Conservation (phyloP, 2,888 invertebrate species). For the Polymixis lichenea region DNA sequence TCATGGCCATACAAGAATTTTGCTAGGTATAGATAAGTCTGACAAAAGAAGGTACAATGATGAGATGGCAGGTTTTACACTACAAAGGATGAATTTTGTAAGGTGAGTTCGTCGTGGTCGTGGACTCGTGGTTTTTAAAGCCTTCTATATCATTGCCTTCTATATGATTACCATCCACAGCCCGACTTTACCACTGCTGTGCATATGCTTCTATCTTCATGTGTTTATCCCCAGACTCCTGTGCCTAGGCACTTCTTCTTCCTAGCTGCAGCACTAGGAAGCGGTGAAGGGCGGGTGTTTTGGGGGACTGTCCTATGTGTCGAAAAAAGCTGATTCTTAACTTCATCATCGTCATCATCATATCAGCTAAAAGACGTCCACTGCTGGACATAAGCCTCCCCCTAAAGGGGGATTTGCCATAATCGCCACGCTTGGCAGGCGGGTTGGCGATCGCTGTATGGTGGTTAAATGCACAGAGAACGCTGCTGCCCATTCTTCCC, state of each 20-base stretch:
- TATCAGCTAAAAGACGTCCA: too few relatives aligned
- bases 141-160: not conserved
- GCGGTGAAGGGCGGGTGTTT: too few relatives aligned
- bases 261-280: too few relatives aligned
- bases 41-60: slow-evolving; percentile 5
- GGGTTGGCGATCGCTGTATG: too few relatives aligned
- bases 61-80: slow-evolving; percentile 1
- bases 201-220: not conserved
- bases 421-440: too few relatives aligned
- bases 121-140: not conserved
- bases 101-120: not conserved
- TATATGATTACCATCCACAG: not conserved
- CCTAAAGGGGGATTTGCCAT: too few relatives aligned
- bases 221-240: not conserved
- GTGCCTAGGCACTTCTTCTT: not conserved
- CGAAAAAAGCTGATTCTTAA: too few relatives aligned
- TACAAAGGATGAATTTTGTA: not conserved
- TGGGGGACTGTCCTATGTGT: too few relatives aligned
- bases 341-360: too few relatives aligned
- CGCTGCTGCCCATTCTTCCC: too few relatives aligned
- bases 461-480: too few relatives aligned
- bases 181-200: not conserved
- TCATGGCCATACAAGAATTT: not conserved
- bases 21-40: not conserved
- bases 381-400: too few relatives aligned